Conservation (phyloP, 2,888 invertebrate genomes). For the Ischnura elegans region DNA sequence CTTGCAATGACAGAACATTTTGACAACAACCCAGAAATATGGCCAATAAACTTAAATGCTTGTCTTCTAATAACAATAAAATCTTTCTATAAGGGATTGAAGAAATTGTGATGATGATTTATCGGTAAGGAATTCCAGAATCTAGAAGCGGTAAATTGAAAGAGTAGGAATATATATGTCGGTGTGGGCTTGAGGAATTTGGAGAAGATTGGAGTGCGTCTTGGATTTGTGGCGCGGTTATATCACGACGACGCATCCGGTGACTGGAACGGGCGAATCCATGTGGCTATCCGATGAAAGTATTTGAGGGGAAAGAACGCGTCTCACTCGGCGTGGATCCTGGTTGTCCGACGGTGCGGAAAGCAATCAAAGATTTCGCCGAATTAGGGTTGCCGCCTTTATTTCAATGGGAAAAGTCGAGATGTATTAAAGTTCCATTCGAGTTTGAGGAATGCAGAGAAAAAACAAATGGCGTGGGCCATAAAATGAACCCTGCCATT, state of each 20-base stretch:
- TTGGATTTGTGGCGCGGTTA: no score
- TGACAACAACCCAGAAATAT: no score
- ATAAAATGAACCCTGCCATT: background rate
- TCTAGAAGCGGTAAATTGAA: no score
- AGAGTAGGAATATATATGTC: no score
- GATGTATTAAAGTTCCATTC: background rate
- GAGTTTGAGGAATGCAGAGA: background rate
- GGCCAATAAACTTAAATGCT: no score
- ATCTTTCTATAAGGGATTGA: no score
- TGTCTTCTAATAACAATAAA: no score
- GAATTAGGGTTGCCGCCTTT: background rate
- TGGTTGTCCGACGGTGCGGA: background rate
- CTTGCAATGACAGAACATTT: no score
- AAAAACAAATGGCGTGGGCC: background rate
- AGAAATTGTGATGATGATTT: no score
- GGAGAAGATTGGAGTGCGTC: no score
- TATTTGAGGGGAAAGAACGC: background rate
- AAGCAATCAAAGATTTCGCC: background rate
- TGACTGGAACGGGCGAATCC: background rate
- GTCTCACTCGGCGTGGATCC: conserved; percentile 8
- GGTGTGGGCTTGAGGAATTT: no score
- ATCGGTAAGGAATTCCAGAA: no score
- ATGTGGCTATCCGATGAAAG: background rate
- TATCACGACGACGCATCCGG: background rate
- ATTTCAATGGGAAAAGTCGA: background rate